Percentiles rank a stretch among this genome's conserved stretches.
Evolutionary conservation across 2,888 invertebrate species (phyloP).

Genomic region (Plagodis pulveraria): DNA sequence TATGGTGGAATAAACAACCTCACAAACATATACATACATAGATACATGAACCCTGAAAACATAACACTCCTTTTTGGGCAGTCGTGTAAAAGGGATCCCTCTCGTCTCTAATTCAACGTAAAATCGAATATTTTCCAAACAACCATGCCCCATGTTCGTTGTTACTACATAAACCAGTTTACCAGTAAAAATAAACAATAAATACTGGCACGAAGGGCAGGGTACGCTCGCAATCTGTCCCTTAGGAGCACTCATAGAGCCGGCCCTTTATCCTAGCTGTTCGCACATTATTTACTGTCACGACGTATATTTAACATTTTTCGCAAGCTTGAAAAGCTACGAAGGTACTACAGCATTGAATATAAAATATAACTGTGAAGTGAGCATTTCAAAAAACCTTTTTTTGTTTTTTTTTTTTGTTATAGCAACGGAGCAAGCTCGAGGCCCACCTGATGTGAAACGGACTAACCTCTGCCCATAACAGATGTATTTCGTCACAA

Average conservation of each 20-base stretch:
- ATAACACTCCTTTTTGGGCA: too few species aligned
- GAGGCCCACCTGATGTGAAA: too few species aligned
- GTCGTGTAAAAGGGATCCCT: constrained; percentile 8
- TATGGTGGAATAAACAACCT: too few species aligned
- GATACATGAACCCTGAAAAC: too few species aligned
- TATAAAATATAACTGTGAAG: background rate
- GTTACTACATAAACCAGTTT: constrained; percentile 40
- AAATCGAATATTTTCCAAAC: constrained; percentile 33
- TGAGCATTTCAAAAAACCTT: too few species aligned
- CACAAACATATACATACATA: too few species aligned
- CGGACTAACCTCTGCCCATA: too few species aligned
- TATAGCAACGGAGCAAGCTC: too few species aligned
- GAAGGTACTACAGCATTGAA: too few species aligned
- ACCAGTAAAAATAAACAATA: constrained; percentile 53
- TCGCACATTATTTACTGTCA: constrained; percentile 62
- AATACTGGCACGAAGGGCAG: constrained; percentile 49
- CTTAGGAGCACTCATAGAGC: constrained; percentile 57
- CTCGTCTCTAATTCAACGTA: constrained; percentile 22
- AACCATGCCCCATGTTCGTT: constrained; percentile 22
- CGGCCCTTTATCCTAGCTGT: constrained; percentile 55
- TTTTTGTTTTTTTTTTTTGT: too few species aligned
- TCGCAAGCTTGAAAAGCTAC: constrained; percentile 10
- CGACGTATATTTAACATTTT: constrained; percentile 51
- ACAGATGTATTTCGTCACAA: too few species aligned
- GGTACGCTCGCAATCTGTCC: constrained; percentile 55